Conservation (phyloP, 2,888 invertebrate genomes). For the Magallana nippona region DNA sequence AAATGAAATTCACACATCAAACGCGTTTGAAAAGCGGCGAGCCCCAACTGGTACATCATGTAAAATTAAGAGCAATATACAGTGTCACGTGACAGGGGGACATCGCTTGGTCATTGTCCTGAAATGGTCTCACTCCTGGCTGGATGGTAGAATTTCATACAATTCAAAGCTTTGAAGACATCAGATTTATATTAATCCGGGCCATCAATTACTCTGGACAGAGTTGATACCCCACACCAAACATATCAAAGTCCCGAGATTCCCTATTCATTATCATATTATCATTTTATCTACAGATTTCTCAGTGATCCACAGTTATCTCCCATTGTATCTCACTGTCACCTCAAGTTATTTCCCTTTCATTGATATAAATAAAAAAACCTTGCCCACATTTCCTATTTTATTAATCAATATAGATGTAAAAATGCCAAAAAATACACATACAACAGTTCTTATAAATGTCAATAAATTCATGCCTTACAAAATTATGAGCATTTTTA, state of each 20-base stretch:
- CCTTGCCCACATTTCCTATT: neutral
- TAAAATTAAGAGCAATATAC: neutral
- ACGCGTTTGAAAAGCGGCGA: neutral
- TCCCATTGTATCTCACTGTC: neutral
- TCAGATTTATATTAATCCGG: neutral
- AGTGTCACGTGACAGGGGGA: neutral
- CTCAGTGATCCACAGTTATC: neutral
- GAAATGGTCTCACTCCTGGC: neutral
- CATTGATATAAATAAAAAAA: neutral
- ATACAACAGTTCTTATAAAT: neutral
- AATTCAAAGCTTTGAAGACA: constrained; percentile 5
- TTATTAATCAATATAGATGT: neutral
- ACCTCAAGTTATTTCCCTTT: neutral
- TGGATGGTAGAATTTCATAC: constrained; percentile 19
- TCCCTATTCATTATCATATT: neutral
- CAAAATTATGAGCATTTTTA: neutral
- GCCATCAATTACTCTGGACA: constrained; percentile 5
- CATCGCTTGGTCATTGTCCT: constrained; percentile 11
- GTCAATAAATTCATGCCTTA: neutral
- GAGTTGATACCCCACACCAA: neutral
- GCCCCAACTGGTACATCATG: neutral
- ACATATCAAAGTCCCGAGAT: neutral
- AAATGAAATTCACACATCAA: constrained; percentile 17
- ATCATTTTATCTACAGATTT: neutral
- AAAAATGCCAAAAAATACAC: neutral